Conservation (phyloP, 1,140 invertebrate genomes). For the Nylanderia fulva region DNA sequence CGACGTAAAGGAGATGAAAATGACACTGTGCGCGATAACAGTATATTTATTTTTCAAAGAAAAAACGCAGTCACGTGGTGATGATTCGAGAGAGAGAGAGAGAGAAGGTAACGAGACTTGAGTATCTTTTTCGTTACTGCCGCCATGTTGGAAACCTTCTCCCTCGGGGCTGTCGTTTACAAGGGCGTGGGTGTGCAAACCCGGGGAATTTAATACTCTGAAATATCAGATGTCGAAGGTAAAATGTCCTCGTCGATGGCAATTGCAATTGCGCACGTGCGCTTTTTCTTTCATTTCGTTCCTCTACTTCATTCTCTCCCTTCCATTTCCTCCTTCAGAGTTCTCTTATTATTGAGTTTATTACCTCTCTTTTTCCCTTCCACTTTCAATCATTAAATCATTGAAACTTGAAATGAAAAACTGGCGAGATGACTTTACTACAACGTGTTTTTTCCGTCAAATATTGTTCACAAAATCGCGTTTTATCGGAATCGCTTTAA, state of each 20-base stretch:
- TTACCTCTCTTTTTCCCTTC: not conserved
- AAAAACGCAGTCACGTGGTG: slow-evolving; percentile 65
- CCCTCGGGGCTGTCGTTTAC: slow-evolving; percentile 58
- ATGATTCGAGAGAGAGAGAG: slow-evolving; percentile 10
- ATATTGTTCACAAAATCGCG: not conserved
- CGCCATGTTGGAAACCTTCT: slow-evolving; percentile 69
- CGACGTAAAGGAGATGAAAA: slow-evolving; percentile 25
- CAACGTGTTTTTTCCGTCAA: not conserved
- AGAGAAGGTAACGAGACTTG: not conserved
- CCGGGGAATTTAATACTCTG: slow-evolving; percentile 77
- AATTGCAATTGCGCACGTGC: slow-evolving; percentile 20
- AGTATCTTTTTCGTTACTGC: slow-evolving; percentile 57
- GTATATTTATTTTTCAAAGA: slow-evolving; percentile 58
- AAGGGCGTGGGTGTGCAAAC: slow-evolving; percentile 71
- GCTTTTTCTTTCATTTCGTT: slow-evolving; percentile 17
- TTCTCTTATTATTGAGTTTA: slow-evolving; percentile 11
- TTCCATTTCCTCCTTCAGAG: not conserved
- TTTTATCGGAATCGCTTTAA: slow-evolving; percentile 8
- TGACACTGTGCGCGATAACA: not conserved
- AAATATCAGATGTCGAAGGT: slow-evolving; percentile 81
- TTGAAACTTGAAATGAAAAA: not conserved
- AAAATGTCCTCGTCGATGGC: slow-evolving; percentile 73
- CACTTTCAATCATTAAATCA: slow-evolving; percentile 21
- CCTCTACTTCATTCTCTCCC: not conserved
- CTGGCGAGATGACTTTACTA: not conserved